phyloP scores from a whole-genome alignment of 2,888 invertebrate species.

The Enchytraeus crypticus region DNA sequence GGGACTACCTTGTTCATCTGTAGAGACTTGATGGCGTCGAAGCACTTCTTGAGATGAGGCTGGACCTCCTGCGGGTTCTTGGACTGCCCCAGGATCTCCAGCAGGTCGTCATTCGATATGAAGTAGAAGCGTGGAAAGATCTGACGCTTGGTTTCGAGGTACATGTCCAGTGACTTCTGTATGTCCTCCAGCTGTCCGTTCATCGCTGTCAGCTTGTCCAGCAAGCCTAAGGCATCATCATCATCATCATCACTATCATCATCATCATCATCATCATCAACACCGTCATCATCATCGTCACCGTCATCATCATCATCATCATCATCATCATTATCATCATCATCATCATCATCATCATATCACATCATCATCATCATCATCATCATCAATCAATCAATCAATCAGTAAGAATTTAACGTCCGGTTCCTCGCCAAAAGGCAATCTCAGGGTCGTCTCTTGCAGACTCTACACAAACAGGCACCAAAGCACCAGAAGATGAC shows the following conservation, averaged over 20 bases:
- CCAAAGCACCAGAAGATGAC: too few species aligned
- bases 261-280: too few species aligned
- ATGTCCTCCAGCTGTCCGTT: constrained; percentile 68
- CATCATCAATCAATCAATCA: too few species aligned
- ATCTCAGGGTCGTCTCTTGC: too few species aligned
- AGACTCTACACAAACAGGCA: too few species aligned
- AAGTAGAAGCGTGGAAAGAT: constrained; percentile 76
- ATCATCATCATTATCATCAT: not conserved
- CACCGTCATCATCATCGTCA: too few species aligned
- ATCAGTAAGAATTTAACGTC: too few species aligned
- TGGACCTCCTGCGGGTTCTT: constrained; percentile 74
- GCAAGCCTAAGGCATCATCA: constrained; percentile 54
- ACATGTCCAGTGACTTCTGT: constrained; percentile 72
- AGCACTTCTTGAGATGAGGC: constrained; percentile 76
- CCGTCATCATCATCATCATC: not conserved
- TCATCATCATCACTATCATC: not conserved
- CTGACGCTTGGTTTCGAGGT: constrained; percentile 78
- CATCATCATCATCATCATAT: too few species aligned
- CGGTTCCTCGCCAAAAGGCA: too few species aligned
- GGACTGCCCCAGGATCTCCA: constrained; percentile 77
- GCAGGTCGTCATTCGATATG: constrained; percentile 70
- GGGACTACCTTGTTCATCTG: constrained; percentile 47
- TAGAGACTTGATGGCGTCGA: constrained; percentile 66
- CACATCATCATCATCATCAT: too few species aligned
- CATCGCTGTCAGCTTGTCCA: constrained; percentile 63